Conservation (phyloP, 2,888 invertebrate genomes). For the Cerceris rybyensis region DNA sequence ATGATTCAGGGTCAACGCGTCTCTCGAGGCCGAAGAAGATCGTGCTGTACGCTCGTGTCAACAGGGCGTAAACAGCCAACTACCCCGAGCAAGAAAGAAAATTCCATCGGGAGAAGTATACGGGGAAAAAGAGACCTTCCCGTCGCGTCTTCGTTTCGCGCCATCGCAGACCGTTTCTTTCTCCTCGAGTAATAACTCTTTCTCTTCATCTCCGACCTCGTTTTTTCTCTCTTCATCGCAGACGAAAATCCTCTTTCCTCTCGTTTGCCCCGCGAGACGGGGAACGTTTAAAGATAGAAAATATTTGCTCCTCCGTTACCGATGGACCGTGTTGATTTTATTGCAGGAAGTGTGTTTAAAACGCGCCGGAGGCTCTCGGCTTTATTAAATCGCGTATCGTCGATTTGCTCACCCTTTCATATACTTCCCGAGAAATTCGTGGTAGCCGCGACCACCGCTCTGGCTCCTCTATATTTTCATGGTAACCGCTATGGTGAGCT, state of each 20-base stretch:
- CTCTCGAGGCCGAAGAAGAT: constrained; percentile 27
- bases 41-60: constrained; percentile 9
- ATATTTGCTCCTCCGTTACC: background rate
- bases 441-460: too few species aligned
- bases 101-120: background rate
- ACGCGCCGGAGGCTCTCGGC: background rate
- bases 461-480: too few species aligned
- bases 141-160: background rate
- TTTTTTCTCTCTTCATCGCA: background rate
- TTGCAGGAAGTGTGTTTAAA: constrained; percentile 23
- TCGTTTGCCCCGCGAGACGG: background rate
- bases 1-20: constrained; percentile 48
- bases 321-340: background rate
- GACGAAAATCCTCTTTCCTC: background rate
- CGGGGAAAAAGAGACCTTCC: background rate
- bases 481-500: too few species aligned
- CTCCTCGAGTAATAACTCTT: background rate
- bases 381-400: background rate
- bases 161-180: background rate
- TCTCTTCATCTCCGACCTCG: background rate
- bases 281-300: background rate
- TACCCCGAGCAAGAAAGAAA: background rate
- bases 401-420: background rate
- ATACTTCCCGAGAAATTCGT: background rate
- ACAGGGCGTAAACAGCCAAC: constrained; percentile 16